phyloP scores from a whole-genome alignment of 2,888 invertebrate genomes.

The Hoplodrina ambigua region DNA sequence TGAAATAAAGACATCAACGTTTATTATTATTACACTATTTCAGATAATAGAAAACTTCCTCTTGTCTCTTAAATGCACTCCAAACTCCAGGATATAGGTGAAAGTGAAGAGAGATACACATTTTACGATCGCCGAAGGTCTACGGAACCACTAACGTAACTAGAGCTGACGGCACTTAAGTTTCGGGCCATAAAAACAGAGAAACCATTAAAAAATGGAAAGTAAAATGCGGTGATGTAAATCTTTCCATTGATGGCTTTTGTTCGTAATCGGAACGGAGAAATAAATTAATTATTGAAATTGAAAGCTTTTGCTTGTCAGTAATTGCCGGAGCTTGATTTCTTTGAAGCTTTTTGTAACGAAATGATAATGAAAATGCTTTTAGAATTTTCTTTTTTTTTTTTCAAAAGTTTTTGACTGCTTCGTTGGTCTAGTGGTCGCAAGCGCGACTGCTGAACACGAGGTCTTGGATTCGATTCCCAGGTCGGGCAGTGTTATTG shows the following conservation, averaged over 20 bases:
- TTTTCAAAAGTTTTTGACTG: too few relatives aligned
- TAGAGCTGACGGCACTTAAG: conserved; percentile 71
- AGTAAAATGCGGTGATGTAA: conserved; percentile 42
- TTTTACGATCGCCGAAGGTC: conserved; percentile 65
- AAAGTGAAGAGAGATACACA: conserved; percentile 66
- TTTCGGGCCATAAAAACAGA: conserved; percentile 60
- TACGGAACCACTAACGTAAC: conserved; percentile 65
- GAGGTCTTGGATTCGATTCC: too few relatives aligned
- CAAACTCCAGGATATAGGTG: conserved; percentile 46
- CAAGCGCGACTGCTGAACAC: too few relatives aligned
- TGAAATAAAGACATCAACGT: background rate
- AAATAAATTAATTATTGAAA: conserved; percentile 45
- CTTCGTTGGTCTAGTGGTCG: too few relatives aligned
- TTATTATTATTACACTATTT: conserved; percentile 16
- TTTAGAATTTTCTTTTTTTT: background rate
- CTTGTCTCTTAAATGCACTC: conserved; percentile 15
- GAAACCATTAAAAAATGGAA: conserved; percentile 51
- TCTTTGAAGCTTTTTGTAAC: conserved; percentile 6
- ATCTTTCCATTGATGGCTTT: conserved; percentile 32
- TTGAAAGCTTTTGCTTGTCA: conserved; percentile 39
- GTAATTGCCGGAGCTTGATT: conserved; percentile 16
- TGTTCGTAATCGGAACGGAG: conserved; percentile 40
- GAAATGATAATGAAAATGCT: conserved; percentile 19
- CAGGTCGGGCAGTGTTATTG: too few relatives aligned
- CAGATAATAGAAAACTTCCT: conserved; percentile 4